phyloP scores from a whole-genome alignment of 2,888 invertebrate species.

The Prosopocoilus inquinatus region DNA sequence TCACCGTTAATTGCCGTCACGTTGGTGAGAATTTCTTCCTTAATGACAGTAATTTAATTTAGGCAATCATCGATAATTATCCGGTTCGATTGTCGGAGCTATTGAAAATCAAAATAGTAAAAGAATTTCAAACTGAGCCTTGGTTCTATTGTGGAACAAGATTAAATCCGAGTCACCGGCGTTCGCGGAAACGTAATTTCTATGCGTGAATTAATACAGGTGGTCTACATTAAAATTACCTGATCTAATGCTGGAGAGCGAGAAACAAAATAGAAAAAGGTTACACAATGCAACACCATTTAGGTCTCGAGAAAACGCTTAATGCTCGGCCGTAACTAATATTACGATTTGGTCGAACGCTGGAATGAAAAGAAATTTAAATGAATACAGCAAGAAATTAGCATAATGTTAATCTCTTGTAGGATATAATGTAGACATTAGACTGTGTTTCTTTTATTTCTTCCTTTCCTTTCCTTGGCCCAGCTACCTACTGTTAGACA shows the following conservation, averaged over 20 bases:
- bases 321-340: conserved; percentile 15
- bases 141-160: no score
- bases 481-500: conserved; percentile 27
- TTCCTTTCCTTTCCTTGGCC: conserved; percentile 18
- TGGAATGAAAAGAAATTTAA: conserved; percentile 14
- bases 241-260: neutral
- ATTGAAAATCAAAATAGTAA: no score
- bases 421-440: conserved; percentile 35
- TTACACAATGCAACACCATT: conserved; percentile 14
- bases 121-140: no score
- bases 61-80: no score
- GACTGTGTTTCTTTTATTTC: conserved; percentile 22
- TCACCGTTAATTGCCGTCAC: no score
- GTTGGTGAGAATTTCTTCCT: no score
- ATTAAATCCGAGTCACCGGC: no score
- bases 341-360: conserved; percentile 14
- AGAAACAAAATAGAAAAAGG: conserved; percentile 12
- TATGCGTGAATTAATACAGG: neutral
- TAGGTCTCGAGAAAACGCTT: conserved; percentile 12
- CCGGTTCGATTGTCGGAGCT: no score
- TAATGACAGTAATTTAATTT: no score
- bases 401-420: conserved; percentile 21
- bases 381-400: conserved; percentile 17
- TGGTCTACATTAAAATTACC: neutral
- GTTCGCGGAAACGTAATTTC: no score